Evolutionary conservation across 2,797 vertebrate genomes (phyloP), one percentile per base, ranked within the genome.

Genomic region (Aplochiton taeniatus): DNA sequence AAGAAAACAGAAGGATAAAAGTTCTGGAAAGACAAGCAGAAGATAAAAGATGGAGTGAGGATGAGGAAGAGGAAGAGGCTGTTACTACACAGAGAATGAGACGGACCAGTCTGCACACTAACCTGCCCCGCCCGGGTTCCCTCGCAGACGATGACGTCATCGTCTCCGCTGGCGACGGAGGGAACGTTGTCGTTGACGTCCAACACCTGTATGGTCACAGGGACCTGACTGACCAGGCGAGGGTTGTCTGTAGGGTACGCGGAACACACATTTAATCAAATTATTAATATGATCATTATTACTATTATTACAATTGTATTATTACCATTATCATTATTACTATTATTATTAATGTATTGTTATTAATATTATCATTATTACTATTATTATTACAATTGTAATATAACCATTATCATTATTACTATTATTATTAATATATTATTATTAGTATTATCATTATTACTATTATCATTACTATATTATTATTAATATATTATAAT

Each of bases 181-280:
- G 96, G 95, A 12, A 92, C 84, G 75, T 98, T 96, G 87, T 98
- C 96, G 70, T 97, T 98, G 75, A 96, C 70, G 47, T 98, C 96
- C 78, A 98, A 88, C 68, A 98, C 93, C 86, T 92, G 94, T 84
- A 98, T 85, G 61, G 90, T 93, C 78, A 98, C 91, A 8, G 91
- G 90, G 69, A 95, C 91, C 0, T 92, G 91, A 75, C 90, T 96
- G 80, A 94, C 86, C 81, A 96, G 89, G 8, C 64, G 89, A 63
- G 94, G 94, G 75, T 95, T 96, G 78, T 95, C 96, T 98, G 87
- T 4, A 83, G 73, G 65, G 1, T 43, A 55, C 64, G 41, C 76
- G 13, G 66, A 56, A 63, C 17, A 72, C 53, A 43, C 62, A 7
- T 4, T 8, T 42, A 20, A 42, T 44, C n/a, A 50, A 14, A 42